Evolutionary conservation across 2,888 invertebrate species (phyloP).

Genomic region (Elegia similella): DNA sequence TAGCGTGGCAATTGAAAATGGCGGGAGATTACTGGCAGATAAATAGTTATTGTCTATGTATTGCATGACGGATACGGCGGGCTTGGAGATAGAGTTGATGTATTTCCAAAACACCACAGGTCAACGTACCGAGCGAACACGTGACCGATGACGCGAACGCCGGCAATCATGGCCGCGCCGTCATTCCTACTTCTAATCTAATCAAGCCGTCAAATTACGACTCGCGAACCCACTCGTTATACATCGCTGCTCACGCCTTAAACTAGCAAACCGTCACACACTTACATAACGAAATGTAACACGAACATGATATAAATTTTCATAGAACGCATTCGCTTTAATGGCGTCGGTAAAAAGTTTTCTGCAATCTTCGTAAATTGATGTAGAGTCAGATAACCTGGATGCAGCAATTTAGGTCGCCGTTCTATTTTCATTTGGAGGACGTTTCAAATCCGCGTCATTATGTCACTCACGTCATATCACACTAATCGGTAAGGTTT

Average conservation of each 20-base stretch:
- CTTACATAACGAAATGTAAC: conserved; percentile 34
- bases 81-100: conserved; percentile 42
- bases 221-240: conserved; percentile 32
- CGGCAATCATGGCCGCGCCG: conserved; percentile 49
- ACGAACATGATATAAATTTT: conserved; percentile 19
- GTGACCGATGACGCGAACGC: conserved; percentile 66
- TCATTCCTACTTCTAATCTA: conserved; percentile 52
- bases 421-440: conserved; percentile 51
- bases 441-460: conserved; percentile 47
- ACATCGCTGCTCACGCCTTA: conserved; percentile 39
- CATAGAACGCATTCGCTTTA: not conserved
- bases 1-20: conserved; percentile 30
- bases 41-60: conserved; percentile 45
- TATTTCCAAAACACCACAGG: conserved; percentile 74
- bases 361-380: conserved; percentile 42
- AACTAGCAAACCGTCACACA: conserved; percentile 18
- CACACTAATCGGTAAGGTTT: not conserved
- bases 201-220: conserved; percentile 42
- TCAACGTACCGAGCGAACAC: conserved; percentile 67
- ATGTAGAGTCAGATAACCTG: conserved; percentile 56
- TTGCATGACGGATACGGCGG: conserved; percentile 45
- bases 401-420: conserved; percentile 60
- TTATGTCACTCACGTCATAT: conserved; percentile 34
- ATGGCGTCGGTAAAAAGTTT: conserved; percentile 24
- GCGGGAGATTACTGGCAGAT: conserved; percentile 41